Percentiles rank a stretch among this genome's conserved stretches.
phyloP scores from a whole-genome alignment of 2,888 invertebrate genomes.

The Tinea semifulvella region DNA sequence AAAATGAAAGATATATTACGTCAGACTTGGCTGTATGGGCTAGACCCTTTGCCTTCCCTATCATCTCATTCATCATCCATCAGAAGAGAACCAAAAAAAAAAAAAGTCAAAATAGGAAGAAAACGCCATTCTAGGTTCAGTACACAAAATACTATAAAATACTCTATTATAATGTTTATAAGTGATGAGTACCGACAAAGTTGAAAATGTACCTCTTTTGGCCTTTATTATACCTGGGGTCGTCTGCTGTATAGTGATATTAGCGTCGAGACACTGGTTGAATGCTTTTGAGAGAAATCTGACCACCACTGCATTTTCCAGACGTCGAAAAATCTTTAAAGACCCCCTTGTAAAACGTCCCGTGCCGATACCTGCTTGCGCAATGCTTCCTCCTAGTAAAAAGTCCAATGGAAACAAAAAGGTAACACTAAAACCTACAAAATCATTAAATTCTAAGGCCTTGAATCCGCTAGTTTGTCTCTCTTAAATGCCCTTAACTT shows the following conservation, averaged over 20 bases:
- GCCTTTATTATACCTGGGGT: slow-evolving; percentile 63
- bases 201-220: slow-evolving; percentile 65
- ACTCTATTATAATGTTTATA: slow-evolving; percentile 60
- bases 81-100: too few species aligned
- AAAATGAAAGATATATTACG: too few species aligned
- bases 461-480: too few species aligned
- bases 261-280: slow-evolving; percentile 60
- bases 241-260: slow-evolving; percentile 61
- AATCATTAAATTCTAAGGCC: too few species aligned
- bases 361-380: neutral
- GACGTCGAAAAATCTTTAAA: slow-evolving; percentile 60
- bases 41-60: too few species aligned
- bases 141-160: too few species aligned
- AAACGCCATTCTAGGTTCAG: too few species aligned
- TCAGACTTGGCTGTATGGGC: too few species aligned
- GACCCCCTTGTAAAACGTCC: too few species aligned
- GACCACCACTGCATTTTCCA: slow-evolving; percentile 55
- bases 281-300: slow-evolving; percentile 52
- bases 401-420: neutral
- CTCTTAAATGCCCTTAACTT: too few species aligned
- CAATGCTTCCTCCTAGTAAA: slow-evolving; percentile 4
- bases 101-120: too few species aligned
- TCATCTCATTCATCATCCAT: too few species aligned
- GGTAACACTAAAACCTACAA: neutral
- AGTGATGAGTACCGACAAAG: slow-evolving; percentile 68